Base-by-base conservation (phyloP, 35 echinoderm and acorn worm genomes). In the Apostichopus parvimensis region DNA sequence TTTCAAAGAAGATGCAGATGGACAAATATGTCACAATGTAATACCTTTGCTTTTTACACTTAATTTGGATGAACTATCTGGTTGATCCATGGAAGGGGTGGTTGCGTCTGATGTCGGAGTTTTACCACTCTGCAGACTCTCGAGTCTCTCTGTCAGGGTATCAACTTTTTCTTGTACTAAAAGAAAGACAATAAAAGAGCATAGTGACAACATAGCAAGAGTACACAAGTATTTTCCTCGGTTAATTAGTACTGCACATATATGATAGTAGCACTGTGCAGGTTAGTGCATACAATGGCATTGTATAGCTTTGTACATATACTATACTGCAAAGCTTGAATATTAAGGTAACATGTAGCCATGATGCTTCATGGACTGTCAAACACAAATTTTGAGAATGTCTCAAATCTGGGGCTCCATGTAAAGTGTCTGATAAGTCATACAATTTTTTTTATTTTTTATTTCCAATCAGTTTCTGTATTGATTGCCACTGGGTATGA, bases 11-110 rank as follows among this genome's bases (percentile, higher is more conserved):
- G 34, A 4, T 45, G 1, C 34, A 45, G 34, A 45, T 45, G 34
- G 3, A 45, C 34, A 45, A 10, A 78, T 0, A 21, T 21, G 23
- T 45, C 2, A 45, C 34, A 45, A 45, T 45, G 3, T 45, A 45
- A 45, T 84, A 98, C 95, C 95, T 99, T 94, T 99, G 87, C 92
- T 93, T 78, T 96, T 96, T n/a, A 95, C 95, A 68, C 93, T 96
- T n/a, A 93, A 77, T 85, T 92, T 95, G 10, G 80, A 45, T 77
- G 93, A 82, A 72, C 87, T 93, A 73, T 92, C 95, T 21, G 80
- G 23, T 15, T 87, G 88, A 90, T 99, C 97, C 9, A 96, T 89
- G 21, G 87, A 90, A n/a, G 89, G 72, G 34, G 81, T 79, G 26
- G 87, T 93, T 11, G 86, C 93, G 53, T 92, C 94, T 21, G 95